Conservation (phyloP, 64 coral and sea anemone genomes). For the Actinia equina region DNA sequence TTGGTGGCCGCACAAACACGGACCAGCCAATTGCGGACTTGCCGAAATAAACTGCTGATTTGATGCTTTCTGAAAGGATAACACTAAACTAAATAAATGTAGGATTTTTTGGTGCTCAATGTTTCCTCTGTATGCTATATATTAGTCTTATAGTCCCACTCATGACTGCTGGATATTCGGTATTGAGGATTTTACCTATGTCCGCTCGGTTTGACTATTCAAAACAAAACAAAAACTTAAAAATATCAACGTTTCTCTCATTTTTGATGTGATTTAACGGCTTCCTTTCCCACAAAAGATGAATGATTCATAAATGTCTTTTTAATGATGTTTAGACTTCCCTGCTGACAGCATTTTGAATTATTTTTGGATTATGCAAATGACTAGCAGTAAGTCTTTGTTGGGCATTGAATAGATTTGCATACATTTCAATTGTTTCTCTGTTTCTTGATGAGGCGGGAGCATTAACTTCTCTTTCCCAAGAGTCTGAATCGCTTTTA, state of each 20-base stretch:
- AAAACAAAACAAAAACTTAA: no score
- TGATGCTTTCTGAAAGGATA: no score
- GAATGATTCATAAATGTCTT: neutral
- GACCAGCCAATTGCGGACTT: no score
- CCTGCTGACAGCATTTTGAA: neutral
- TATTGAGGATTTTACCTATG: neutral
- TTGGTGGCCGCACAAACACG: no score
- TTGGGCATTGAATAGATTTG: slow-evolving; percentile 17
- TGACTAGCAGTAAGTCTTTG: neutral
- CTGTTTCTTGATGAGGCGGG: neutral
- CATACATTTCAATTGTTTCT: neutral
- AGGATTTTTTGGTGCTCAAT: neutral
- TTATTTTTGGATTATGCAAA: neutral
- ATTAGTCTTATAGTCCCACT: neutral
- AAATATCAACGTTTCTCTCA: no score
- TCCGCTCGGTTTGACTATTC: neutral
- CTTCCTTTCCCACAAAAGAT: no score
- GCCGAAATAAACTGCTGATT: no score
- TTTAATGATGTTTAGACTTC: neutral
- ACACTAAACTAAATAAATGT: neutral
- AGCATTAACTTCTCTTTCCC: neutral
- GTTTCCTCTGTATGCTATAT: neutral
- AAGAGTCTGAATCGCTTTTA: neutral
- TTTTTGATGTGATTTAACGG: no score
- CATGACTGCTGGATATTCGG: neutral